phyloP scores from a whole-genome alignment of 1,140 invertebrate genomes.

The Ooceraea biroi region DNA sequence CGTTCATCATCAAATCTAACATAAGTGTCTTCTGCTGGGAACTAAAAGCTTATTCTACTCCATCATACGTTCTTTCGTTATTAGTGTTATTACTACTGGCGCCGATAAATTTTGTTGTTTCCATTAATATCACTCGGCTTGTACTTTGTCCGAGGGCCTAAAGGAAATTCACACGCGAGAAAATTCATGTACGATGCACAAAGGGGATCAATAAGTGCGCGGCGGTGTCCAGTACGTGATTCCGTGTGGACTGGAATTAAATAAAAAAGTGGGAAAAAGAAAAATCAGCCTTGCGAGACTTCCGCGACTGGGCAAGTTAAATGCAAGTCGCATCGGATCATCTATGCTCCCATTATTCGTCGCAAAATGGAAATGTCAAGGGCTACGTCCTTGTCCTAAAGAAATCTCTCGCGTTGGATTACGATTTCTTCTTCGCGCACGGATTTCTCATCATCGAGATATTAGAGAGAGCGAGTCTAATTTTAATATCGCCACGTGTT shows the following conservation, averaged over 20 bases:
- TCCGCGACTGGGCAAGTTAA: constrained; percentile 1
- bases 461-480: background rate
- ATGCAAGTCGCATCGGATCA: background rate
- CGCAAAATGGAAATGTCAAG: constrained; percentile 27
- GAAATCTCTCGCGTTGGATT: background rate
- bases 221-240: background rate
- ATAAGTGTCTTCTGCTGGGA: background rate
- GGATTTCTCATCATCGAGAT: background rate
- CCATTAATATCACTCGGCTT: background rate
- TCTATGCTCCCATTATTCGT: background rate
- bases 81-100: background rate
- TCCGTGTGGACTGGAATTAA: constrained; percentile 2
- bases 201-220: constrained; percentile 21
- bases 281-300: background rate
- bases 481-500: constrained; percentile 13
- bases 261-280: background rate
- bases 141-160: background rate
- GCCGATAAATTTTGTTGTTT: background rate
- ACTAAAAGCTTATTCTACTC: background rate
- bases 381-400: background rate
- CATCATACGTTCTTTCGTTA: background rate
- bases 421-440: background rate
- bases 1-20: background rate
- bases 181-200: background rate
- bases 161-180: background rate